Conservation (phyloP, 2,797 vertebrate genomes). For the Clarias laeviceps region DNA sequence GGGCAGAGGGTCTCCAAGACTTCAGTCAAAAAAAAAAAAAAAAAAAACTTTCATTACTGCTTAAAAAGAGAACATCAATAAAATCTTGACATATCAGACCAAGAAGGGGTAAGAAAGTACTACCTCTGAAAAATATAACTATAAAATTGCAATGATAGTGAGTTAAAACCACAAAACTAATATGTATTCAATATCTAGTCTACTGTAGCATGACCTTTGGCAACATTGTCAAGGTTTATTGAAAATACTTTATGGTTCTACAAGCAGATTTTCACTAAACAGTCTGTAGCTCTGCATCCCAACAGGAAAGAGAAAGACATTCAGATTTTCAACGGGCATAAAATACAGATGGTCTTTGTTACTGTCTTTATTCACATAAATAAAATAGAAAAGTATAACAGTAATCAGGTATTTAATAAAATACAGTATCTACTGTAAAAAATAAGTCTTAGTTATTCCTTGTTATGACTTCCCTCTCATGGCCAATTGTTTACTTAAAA, state of each 20-base stretch:
- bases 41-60: conserved; percentile 6
- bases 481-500: not conserved
- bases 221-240: not conserved
- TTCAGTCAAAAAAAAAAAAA: not conserved
- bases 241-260: not conserved
- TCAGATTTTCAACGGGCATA: not conserved
- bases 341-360: not conserved
- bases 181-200: not conserved
- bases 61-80: not conserved
- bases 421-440: not conserved
- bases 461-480: not conserved
- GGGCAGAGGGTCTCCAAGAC: conserved; percentile 7
- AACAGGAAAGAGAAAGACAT: not conserved
- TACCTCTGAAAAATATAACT: not conserved
- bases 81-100: not conserved
- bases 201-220: not conserved
- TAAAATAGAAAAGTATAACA: not conserved
- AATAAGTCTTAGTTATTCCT: not conserved
- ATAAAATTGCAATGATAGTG: not conserved
- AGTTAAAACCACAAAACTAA: not conserved
- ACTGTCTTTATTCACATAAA: conserved; percentile 18
- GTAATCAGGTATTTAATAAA: not conserved
- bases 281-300: not conserved
- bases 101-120: not conserved
- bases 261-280: not conserved